Percentiles rank a stretch among this genome's conserved stretches.
phyloP scores from a whole-genome alignment of 2,888 invertebrate species.

The Ichneumon xanthorius region DNA sequence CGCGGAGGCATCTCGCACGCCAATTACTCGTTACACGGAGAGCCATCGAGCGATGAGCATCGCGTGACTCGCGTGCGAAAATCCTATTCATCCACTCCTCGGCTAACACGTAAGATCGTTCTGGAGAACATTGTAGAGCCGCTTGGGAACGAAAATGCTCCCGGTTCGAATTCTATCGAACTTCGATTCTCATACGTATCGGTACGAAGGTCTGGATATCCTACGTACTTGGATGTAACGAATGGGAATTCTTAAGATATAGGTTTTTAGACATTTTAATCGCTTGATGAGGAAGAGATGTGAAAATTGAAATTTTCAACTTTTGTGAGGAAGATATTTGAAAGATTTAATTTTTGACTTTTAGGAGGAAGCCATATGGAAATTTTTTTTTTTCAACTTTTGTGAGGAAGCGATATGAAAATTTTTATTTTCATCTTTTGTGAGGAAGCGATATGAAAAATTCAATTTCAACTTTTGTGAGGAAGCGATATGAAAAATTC shows the following conservation, averaged over 20 bases:
- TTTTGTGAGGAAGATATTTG: no score
- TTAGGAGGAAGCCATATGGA: no score
- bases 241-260: neutral
- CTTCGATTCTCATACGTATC: neutral
- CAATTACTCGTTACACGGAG: slow-evolving; percentile 74
- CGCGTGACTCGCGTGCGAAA: slow-evolving; percentile 76
- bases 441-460: no score
- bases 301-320: no score
- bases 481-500: no score
- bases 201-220: neutral
- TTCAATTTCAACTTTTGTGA: no score
- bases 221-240: neutral
- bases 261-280: no score
- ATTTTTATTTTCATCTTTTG: no score
- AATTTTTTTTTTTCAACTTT: no score
- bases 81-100: slow-evolving; percentile 20
- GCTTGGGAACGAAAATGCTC: slow-evolving; percentile 2
- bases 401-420: no score
- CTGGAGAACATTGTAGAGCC: neutral
- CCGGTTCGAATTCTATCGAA: neutral
- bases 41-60: slow-evolving; percentile 66
- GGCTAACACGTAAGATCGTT: neutral
- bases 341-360: no score
- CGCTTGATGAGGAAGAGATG: no score
- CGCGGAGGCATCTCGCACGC: slow-evolving; percentile 71